A percentile compares a stretch with the other conserved stretches of the same genome.
These are phyloP conservation scores for Tapera naevia DNA, from an alignment of 2,797 vertebrate species.

Conservation along the genomic window DNA sequence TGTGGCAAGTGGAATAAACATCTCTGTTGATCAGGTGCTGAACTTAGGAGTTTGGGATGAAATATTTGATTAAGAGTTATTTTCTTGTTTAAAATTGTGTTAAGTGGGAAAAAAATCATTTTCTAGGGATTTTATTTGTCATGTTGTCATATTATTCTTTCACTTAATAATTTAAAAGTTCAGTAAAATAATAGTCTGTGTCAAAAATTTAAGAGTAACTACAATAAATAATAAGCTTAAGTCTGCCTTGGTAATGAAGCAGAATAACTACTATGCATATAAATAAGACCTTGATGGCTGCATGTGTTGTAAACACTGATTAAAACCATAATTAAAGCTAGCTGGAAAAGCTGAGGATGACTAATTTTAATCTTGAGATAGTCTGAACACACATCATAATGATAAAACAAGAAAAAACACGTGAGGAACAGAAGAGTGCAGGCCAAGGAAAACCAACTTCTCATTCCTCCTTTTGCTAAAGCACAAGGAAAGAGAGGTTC, in stretches of 20 bases:
- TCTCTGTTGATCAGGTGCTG: not conserved
- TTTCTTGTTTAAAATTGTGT: not conserved
- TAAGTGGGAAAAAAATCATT: not conserved
- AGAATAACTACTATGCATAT: not conserved
- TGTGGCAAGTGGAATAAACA: not conserved
- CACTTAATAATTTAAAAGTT: not conserved
- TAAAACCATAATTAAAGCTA: conserved; percentile 24
- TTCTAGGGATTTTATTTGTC: not conserved
- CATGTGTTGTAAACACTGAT: not conserved
- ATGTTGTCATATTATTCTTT: not conserved
- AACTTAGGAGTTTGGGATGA: not conserved
- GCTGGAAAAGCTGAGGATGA: not conserved
- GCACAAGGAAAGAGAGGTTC: not conserved
- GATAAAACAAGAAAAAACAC: not conserved
- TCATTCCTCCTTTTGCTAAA: not conserved
- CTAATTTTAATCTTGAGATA: not conserved
- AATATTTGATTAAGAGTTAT: not conserved
- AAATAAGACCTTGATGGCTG: conserved; percentile 7
- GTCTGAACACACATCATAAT: not conserved
- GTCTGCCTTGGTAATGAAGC: conserved; percentile 19
- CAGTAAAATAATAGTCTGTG: not conserved
- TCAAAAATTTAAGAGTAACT: not conserved
- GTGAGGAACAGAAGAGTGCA: not conserved
- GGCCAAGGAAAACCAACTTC: not conserved
- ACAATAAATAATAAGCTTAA: not conserved